These are phyloP conservation scores for Hylia prasina DNA, from an alignment of 2,113 vertebrate genomes.

Conservation along the genomic window DNA sequence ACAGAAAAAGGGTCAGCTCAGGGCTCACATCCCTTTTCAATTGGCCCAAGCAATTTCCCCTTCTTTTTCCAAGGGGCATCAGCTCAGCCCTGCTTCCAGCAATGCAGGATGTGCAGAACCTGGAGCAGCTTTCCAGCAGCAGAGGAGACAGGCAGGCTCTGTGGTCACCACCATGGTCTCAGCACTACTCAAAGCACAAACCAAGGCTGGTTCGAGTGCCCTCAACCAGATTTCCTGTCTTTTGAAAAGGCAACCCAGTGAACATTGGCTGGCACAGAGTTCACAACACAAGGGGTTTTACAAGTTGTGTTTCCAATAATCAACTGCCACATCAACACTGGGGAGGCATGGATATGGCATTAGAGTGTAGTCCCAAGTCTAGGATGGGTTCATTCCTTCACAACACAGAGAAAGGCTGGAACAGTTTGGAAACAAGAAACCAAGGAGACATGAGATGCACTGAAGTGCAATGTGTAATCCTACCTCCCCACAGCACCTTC, in stretches of 20 bases:
- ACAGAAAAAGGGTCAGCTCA: background rate
- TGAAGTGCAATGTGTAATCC: background rate
- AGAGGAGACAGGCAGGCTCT: background rate
- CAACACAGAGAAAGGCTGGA: background rate
- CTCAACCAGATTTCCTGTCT: background rate
- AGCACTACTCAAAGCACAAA: background rate
- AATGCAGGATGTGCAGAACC: background rate
- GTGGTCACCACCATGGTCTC: background rate
- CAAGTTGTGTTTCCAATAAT: background rate
- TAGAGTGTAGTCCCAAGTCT: no score
- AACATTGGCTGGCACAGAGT: background rate
- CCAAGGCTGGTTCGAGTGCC: background rate
- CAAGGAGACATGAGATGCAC: rapidly evolving
- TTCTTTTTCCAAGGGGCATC: background rate
- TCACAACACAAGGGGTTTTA: background rate
- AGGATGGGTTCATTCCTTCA: background rate
- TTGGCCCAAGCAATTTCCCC: background rate
- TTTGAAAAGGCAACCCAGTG: background rate
- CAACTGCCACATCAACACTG: background rate
- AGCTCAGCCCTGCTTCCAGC: background rate
- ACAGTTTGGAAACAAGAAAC: background rate
- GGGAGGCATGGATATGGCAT: background rate
- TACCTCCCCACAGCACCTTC: background rate
- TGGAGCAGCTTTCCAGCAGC: background rate
- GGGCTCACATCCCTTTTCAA: background rate